A percentile compares a stretch with the other conserved stretches of the same genome.
phyloP scores from a whole-genome alignment of 1,140 invertebrate genomes.

The Drosophila nebulosa region DNA sequence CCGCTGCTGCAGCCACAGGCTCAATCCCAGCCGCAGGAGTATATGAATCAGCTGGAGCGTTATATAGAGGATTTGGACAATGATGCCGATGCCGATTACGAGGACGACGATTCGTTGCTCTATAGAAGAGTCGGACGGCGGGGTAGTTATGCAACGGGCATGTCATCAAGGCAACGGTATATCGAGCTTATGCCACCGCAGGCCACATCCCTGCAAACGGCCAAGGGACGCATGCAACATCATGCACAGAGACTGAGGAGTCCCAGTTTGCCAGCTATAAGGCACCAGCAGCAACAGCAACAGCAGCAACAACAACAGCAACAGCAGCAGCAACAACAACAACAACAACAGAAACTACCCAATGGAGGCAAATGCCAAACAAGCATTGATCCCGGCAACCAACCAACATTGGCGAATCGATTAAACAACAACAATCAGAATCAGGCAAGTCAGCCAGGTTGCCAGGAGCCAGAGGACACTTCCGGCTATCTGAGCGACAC shows the following conservation, averaged over 20 bases:
- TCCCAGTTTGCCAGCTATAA: constrained; percentile 75
- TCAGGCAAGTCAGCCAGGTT: constrained; percentile 46
- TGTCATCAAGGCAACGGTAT: constrained; percentile 56
- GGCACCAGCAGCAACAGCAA: constrained; percentile 54
- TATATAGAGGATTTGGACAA: constrained; percentile 67
- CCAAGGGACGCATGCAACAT: constrained; percentile 73
- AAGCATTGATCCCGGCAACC: constrained; percentile 66
- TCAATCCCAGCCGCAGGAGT: constrained; percentile 28
- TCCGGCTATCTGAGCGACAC: constrained; percentile 87
- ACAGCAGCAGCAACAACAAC: constrained; percentile 19
- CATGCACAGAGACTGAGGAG: constrained; percentile 62
- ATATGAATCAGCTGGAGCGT: constrained; percentile 68
- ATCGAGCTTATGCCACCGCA: constrained; percentile 52
- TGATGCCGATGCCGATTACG: constrained; percentile 55
- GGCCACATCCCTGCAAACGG: constrained; percentile 59
- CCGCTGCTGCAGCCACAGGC: background rate
- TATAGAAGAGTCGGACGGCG: constrained; percentile 40
- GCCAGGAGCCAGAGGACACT: constrained; percentile 84
- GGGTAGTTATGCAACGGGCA: constrained; percentile 64
- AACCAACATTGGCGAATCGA: constrained; percentile 39
- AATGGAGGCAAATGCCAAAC: constrained; percentile 28
- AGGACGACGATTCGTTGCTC: constrained; percentile 58
- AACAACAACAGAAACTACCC: constrained; percentile 13
- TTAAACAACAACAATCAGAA: constrained; percentile 55
- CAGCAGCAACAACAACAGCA: constrained; percentile 24